Evolutionary conservation across 2,888 invertebrate genomes (phyloP), one percentile per base, ranked within the genome.

Genomic region (Melanostoma scalare): DNA sequence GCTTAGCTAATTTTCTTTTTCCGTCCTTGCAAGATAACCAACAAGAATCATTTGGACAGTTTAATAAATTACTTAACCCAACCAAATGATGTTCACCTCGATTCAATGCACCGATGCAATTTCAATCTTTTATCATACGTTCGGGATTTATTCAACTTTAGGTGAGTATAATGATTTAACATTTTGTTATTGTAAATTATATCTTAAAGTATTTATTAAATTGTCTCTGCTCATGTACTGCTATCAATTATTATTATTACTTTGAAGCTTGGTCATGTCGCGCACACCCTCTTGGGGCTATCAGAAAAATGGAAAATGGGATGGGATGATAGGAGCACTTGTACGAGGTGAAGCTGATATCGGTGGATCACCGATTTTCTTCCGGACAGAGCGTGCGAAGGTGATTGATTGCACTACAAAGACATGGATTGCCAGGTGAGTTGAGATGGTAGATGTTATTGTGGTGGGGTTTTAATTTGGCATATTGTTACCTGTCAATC

Each of bases 291-390:
- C 94, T 0, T 95, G 94, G 94, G 94, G 94, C 1, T 94, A 94
- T 87, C 86, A 91, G 69, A 91, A 92, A 68, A 92, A 92, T 71
- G 93, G 93, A n/a, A 92, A 92, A 74, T 94, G 93, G 87, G 94
- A 94, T 86, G 94, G 94, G 6, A 91, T 94, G 92, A 93, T 94
- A 69, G 94, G 94, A 3, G 91, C 93, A 1, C 89, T 94, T 86
- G 92, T 93, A 86, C 90, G 92, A 31, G 91, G 90, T 33, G 92
- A 93, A 81, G 92, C 94, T 0, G 95, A 95, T 87, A 93, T 95
- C 77, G 94, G 94, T 0, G 94, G 94, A n/a, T 93, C 94, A 9
- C 94, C 95, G 0, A 90, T 94, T 58, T 93, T 94, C 90, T 94
- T 93, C 88, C 93, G 94, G 87, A 88, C 91, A n/a, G 95, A 95